phyloP scores from a whole-genome alignment of 2,888 invertebrate species.

The Sesia bembeciformis region DNA sequence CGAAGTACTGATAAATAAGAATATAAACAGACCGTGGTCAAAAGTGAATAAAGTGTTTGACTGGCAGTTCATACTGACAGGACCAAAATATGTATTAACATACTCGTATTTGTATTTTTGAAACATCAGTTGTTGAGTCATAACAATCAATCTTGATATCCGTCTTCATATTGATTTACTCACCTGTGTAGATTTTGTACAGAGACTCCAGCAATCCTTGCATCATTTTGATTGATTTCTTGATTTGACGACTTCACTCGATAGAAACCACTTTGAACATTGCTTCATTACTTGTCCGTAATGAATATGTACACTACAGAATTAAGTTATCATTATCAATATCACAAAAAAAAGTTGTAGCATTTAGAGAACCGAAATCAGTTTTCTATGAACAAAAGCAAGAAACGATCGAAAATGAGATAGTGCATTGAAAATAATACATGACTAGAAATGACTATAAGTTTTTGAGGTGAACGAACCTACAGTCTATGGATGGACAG shows the following conservation, averaged over 20 bases:
- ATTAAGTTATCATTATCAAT: too few species aligned
- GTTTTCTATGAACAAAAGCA: not conserved
- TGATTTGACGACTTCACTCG: not conserved
- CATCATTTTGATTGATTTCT: slow-evolving; percentile 52
- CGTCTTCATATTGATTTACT: slow-evolving; percentile 10
- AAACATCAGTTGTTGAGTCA: too few species aligned
- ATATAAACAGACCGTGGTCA: too few species aligned
- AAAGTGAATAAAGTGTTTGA: too few species aligned
- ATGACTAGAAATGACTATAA: slow-evolving; percentile 26
- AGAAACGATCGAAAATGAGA: slow-evolving; percentile 4
- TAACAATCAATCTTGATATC: too few species aligned
- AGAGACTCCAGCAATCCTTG: slow-evolving; percentile 66
- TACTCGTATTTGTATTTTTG: too few species aligned
- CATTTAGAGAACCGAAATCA: too few species aligned
- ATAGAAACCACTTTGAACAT: not conserved
- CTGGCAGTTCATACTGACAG: too few species aligned
- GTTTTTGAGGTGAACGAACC: slow-evolving; percentile 48
- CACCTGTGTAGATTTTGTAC: slow-evolving; percentile 65
- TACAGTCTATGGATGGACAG: slow-evolving; percentile 27
- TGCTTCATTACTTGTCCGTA: not conserved
- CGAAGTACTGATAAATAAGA: too few species aligned
- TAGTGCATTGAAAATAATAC: slow-evolving; percentile 21
- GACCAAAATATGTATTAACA: too few species aligned
- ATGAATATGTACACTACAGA: not conserved
- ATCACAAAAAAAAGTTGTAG: too few species aligned